These are phyloP conservation scores for Centrocercus urophasianus DNA, from an alignment of 2,113 vertebrate genomes.

Conservation along the genomic window DNA sequence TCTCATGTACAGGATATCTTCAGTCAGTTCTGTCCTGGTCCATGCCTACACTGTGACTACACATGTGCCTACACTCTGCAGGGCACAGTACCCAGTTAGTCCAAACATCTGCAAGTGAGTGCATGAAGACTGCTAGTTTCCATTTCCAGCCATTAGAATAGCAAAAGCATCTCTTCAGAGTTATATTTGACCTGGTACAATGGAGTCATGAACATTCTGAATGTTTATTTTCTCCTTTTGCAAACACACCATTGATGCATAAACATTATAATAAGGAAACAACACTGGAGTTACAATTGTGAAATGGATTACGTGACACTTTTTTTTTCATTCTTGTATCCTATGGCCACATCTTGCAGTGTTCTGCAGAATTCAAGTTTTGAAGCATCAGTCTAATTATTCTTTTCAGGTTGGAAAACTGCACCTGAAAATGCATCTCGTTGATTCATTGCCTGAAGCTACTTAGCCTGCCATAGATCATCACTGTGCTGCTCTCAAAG, in stretches of 20 bases:
- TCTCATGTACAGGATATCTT: not conserved
- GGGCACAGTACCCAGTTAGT: not conserved
- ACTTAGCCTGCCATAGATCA: not conserved
- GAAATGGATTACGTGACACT: not conserved
- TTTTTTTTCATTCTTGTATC: not conserved
- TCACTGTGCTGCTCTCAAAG: not conserved
- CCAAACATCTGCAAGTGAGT: not conserved
- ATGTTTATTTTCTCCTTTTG: not conserved
- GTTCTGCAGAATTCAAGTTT: not conserved
- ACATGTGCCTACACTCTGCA: not conserved
- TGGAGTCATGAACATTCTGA: not conserved
- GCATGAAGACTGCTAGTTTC: not conserved
- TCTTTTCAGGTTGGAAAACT: not conserved
- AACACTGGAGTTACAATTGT: not conserved
- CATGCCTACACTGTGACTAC: not conserved
- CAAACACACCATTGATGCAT: not conserved
- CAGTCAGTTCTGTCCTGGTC: not conserved
- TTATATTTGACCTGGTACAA: not conserved
- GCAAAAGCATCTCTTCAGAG: not conserved
- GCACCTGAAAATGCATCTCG: not conserved
- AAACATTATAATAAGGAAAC: not conserved
- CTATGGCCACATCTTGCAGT: not conserved
- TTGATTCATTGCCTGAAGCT: not conserved
- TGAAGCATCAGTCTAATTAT: not conserved
- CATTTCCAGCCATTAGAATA: not conserved